Percentiles rank a stretch among this genome's conserved stretches.
phyloP scores from a whole-genome alignment of 2,113 vertebrate species.

The Actinemys pallida region DNA sequence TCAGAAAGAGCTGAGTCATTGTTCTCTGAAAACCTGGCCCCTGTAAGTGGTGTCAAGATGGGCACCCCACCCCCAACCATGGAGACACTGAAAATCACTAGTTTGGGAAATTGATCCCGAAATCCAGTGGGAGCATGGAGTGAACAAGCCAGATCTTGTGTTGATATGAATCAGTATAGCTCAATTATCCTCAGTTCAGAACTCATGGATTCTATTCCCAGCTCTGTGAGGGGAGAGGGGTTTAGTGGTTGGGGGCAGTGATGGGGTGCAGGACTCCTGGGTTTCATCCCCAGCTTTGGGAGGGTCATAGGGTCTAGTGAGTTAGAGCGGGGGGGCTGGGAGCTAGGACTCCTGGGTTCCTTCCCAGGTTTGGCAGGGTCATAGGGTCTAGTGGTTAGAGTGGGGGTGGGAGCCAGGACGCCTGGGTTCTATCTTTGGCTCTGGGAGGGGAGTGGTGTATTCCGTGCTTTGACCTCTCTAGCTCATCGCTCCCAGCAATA shows the following conservation, averaged over 20 bases:
- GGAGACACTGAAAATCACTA: background rate
- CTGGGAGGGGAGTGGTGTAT: too few species aligned
- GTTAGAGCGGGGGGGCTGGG: too few species aligned
- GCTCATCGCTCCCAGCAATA: too few species aligned
- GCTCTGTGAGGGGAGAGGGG: background rate
- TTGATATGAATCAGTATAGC: background rate
- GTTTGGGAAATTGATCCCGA: background rate
- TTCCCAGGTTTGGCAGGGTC: too few species aligned
- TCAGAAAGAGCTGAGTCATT: background rate
- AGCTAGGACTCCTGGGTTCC: too few species aligned
- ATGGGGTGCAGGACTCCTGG: too few species aligned
- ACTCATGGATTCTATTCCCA: background rate
- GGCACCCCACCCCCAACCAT: background rate
- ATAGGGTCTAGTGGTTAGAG: background rate
- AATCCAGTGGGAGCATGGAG: background rate
- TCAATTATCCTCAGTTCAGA: background rate
- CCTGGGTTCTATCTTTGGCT: too few species aligned
- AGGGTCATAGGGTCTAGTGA: too few species aligned
- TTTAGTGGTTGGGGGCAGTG: too few species aligned
- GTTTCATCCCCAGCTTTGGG: too few species aligned
- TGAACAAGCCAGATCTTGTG: background rate
- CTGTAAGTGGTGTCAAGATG: background rate
- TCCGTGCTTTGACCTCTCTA: too few species aligned
- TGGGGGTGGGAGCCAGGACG: background rate
- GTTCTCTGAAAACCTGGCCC: background rate